A percentile compares a stretch with the other conserved stretches of the same genome.
Evolutionary conservation across 2,113 vertebrate species (phyloP).

Genomic region (Microcebus lehilahytsara): DNA sequence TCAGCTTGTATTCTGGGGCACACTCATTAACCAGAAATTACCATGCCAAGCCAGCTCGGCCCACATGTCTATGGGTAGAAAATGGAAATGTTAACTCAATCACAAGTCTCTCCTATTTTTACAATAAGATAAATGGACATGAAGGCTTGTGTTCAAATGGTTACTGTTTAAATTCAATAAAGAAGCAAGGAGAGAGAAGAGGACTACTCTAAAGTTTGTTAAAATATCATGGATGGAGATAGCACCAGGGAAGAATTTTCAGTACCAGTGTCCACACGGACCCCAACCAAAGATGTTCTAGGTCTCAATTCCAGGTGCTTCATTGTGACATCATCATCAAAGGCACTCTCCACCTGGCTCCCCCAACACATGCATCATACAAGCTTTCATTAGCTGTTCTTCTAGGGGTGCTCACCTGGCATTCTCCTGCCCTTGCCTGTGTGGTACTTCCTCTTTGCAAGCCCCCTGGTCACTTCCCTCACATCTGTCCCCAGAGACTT

Average conservation of each 20-base stretch:
- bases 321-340: not conserved
- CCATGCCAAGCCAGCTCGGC: not conserved
- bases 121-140: not conserved
- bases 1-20: not conserved
- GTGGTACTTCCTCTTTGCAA: not conserved
- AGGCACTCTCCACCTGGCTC: not conserved
- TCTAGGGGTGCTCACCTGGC: accelerated
- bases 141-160: not conserved
- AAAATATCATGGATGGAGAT: not conserved
- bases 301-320: not conserved
- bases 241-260: not conserved
- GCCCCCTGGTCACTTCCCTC: not conserved
- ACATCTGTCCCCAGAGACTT: not conserved
- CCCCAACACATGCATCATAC: not conserved
- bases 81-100: not conserved
- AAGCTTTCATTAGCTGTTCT: not conserved
- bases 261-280: not conserved
- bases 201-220: not conserved
- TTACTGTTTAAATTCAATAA: not conserved
- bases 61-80: not conserved
- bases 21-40: not conserved
- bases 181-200: not conserved
- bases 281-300: not conserved
- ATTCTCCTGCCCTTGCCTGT: not conserved
- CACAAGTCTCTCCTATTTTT: not conserved